Conservation (phyloP, 2,113 vertebrate genomes). For the Passerina amoena region DNA sequence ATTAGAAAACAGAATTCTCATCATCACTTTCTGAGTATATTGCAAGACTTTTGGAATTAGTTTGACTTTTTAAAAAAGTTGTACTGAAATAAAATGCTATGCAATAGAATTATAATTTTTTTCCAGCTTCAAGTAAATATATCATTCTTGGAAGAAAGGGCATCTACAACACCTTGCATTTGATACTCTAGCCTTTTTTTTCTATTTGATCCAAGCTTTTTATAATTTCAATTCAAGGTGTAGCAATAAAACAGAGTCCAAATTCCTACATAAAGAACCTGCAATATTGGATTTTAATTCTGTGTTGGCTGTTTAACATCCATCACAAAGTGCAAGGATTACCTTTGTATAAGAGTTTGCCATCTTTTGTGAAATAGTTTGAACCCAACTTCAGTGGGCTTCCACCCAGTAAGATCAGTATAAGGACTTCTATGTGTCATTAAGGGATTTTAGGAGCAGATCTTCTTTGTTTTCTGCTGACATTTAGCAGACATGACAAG, state of each 20-base stretch:
- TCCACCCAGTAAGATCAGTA: not conserved
- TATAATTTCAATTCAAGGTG: not conserved
- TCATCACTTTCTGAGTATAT: not conserved
- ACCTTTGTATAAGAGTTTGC: not conserved
- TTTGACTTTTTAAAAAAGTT: not conserved
- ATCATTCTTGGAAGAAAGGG: not conserved
- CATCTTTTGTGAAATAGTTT: not conserved
- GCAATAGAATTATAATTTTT: not conserved
- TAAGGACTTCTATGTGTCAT: not conserved
- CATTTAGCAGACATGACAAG: fast-evolving
- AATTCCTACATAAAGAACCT: not conserved
- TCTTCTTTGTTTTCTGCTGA: not conserved
- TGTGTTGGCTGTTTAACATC: not conserved
- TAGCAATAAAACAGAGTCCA: not conserved
- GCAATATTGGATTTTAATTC: not conserved
- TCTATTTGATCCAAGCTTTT: not conserved
- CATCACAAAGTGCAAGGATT: not conserved
- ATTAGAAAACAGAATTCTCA: not conserved
- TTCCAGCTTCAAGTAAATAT: not conserved
- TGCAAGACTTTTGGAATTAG: not conserved
- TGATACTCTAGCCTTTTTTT: not conserved
- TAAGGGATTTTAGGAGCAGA: not conserved
- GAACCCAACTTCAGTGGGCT: not conserved
- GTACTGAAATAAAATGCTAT: not conserved
- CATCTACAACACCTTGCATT: not conserved